Evolutionary conservation across 2,888 invertebrate genomes (phyloP).

Genomic region (Parapristionchus giblindavisi): DNA sequence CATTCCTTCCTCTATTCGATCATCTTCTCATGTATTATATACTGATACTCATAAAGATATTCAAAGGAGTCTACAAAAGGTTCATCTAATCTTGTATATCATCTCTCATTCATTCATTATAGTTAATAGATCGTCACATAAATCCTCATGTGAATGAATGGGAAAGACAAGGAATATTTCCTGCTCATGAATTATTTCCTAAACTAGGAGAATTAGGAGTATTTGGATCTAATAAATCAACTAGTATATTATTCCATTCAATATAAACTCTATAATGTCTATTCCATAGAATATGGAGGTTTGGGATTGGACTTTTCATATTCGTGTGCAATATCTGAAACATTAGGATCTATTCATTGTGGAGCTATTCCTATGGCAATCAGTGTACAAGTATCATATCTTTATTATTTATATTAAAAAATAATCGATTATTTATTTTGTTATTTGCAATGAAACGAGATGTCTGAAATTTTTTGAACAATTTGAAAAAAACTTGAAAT

Average conservation of each 20-base stretch:
- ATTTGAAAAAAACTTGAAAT: too few relatives aligned
- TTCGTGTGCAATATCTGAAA: constrained; percentile 74
- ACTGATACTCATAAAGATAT: constrained; percentile 22
- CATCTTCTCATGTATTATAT: constrained; percentile 18
- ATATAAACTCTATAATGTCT: neutral
- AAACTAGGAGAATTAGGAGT: constrained; percentile 74
- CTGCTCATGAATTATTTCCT: constrained; percentile 74
- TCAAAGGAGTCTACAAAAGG: constrained; percentile 26
- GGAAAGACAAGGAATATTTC: constrained; percentile 73
- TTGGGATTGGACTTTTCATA: constrained; percentile 75
- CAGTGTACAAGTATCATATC: constrained; percentile 75
- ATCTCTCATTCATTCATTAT: constrained; percentile 30
- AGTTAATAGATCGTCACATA: constrained; percentile 71
- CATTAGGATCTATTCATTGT: constrained; percentile 73
- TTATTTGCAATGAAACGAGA: too few relatives aligned
- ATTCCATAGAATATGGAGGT: constrained; percentile 73
- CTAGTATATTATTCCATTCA: constrained; percentile 66
- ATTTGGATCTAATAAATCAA: constrained; percentile 74
- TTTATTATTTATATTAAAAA: too few relatives aligned
- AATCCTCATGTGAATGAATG: constrained; percentile 75
- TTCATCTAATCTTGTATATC: neutral
- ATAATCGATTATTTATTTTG: too few relatives aligned
- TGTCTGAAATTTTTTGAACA: too few relatives aligned
- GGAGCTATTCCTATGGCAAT: constrained; percentile 74
- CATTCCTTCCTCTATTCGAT: neutral